Percentiles rank a stretch among this genome's conserved stretches.
phyloP scores from a whole-genome alignment of 2,888 invertebrate genomes.

The Therioaphis trifolii region DNA sequence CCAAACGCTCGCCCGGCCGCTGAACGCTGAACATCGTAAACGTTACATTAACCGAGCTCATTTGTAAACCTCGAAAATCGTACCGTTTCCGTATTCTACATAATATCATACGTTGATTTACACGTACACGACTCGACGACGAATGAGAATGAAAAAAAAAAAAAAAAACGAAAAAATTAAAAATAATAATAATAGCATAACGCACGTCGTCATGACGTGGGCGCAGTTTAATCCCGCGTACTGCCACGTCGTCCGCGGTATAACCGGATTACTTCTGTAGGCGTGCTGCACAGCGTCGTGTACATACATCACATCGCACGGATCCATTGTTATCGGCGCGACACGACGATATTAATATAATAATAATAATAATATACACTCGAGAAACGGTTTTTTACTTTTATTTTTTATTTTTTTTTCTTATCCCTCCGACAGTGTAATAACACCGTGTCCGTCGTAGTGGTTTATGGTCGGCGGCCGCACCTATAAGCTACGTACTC shows the following conservation, averaged over 20 bases:
- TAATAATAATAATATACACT: background rate
- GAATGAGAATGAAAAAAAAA: no score
- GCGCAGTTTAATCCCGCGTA: constrained; percentile 18
- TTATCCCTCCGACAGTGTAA: constrained; percentile 16
- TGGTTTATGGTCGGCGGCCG: background rate
- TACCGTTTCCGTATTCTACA: no score
- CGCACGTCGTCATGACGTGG: background rate
- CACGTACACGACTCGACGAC: no score
- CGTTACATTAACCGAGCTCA: no score
- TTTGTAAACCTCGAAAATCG: no score
- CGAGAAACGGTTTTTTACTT: background rate
- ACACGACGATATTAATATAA: background rate
- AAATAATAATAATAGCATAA: no score
- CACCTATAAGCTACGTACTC: background rate
- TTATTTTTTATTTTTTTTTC: background rate
- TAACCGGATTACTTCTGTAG: constrained; percentile 55
- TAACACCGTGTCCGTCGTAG: no score
- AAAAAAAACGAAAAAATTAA: no score
- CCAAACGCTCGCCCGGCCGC: no score
- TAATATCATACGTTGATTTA: no score
- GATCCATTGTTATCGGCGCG: constrained; percentile 29
- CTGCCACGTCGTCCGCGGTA: constrained; percentile 6
- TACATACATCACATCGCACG: no score
- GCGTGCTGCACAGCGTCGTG: background rate
- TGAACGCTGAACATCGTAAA: no score